Percentiles rank a stretch among this genome's conserved stretches.
Evolutionary conservation across 2,888 invertebrate genomes (phyloP).

Genomic region (Amphipyra tragopoginis): DNA sequence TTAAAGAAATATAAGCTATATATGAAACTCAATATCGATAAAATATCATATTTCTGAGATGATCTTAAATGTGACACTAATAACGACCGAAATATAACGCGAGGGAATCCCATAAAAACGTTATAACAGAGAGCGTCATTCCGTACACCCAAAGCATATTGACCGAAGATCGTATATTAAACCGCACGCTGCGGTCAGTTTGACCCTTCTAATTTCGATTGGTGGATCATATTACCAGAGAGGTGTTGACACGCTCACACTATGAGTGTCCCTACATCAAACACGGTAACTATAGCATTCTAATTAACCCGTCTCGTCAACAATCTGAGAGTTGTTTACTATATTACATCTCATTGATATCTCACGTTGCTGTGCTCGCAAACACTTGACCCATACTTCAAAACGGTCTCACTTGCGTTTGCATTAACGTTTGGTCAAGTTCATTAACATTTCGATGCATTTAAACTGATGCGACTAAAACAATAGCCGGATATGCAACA

Average conservation of each 20-base stretch:
- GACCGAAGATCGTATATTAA: conserved; percentile 62
- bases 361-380: conserved; percentile 55
- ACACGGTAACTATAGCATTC: conserved; percentile 73
- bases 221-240: conserved; percentile 80
- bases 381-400: conserved; percentile 58
- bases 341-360: conserved; percentile 62
- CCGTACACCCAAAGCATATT: conserved; percentile 44
- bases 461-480: conserved; percentile 65
- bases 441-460: conserved; percentile 72
- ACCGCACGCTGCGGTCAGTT: conserved; percentile 78
- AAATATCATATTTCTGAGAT: conserved; percentile 52
- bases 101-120: conserved; percentile 54
- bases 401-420: conserved; percentile 52
- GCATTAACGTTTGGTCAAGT: conserved; percentile 45
- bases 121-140: conserved; percentile 41
- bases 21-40: conserved; percentile 46
- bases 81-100: conserved; percentile 53
- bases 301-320: conserved; percentile 77
- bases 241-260: conserved; percentile 79
- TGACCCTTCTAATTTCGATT: conserved; percentile 78
- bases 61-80: conserved; percentile 55
- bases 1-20: conserved; percentile 25
- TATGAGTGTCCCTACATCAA: conserved; percentile 76
- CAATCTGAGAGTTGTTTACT: conserved; percentile 65
- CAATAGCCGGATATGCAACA: conserved; percentile 81